Base-by-base conservation (phyloP, 2,113 vertebrate species). In the Recurvirostra avosetta region DNA sequence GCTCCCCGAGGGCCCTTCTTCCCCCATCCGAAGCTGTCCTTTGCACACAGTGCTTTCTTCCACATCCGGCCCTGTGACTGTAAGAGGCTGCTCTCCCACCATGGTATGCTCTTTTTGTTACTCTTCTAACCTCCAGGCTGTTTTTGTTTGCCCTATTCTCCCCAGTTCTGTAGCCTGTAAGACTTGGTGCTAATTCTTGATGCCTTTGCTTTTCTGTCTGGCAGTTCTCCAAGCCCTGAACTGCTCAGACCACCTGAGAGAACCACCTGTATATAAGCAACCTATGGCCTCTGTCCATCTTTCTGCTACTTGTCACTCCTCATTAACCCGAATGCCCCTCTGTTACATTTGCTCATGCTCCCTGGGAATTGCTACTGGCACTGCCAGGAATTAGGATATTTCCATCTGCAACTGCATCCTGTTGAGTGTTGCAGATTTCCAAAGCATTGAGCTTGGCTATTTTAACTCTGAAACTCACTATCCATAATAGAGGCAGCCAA, bases 11-110 rank as follows among this genome's bases (percentile, higher is more conserved):
- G 53, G 86, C 34, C 14, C 26, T 47, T 30, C 43, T 81, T 68
- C 18, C 36, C 40, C 30, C 4, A 0, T 1, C 0, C 4, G 2
- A 84, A 71, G 58, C 45, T 40, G 47, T 68, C 45, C 40, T 58
- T 61, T 34, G 30, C 38, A 76, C 40, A 32, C 30, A 86, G 19
- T 19, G 12, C 30, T 45, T 86, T 66, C 34, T 47, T 47, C 47
- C 53, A 11, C 68, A 63, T 47, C 52, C 40, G 11, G 66, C 59
- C 53, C 40, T 70, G 15, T 1, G 2, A 49, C 66, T 56, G 49
- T 19, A 63, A 81, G 58, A 85, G 22, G 70, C 47, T 90, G 38
- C 56, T 82, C 40, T 95, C 52, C 20, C 40, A 49, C 22, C 27
- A n/a, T n/a, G n/a, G n/a, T n/a, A 53, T 4, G 5, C 8, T 49